Evolutionary conservation across 2,113 vertebrate genomes (phyloP), one percentile per base, ranked within the genome.

Genomic region (Pterocles burchelli): DNA sequence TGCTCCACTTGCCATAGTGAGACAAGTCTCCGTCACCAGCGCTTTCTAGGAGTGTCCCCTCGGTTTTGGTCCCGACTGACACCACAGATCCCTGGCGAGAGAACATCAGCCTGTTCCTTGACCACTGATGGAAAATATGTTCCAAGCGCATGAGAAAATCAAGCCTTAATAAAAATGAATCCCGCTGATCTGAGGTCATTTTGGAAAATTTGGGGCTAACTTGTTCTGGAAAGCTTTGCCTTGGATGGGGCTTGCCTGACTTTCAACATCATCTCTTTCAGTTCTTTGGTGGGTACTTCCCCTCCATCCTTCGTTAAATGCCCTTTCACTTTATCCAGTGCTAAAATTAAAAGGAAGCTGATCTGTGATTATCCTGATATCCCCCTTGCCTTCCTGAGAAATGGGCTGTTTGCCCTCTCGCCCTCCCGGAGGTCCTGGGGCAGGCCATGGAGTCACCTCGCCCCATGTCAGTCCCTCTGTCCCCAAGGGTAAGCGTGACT

Each of bases 391-490:
- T 48, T 66, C 34, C 55, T 41, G 48, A 81, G 72, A 22, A 36
- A 6, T 0, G 26, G 22, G 33, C 17, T 25, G 19, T 58, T 83
- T 71, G 29, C 6, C 24, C 36, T 41, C 59, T 72, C 38, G 3
- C 14, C 20, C 16, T 72, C 22, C 61, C 36, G 0, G 1, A 51
- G 59, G 49, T 75, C 41, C 68, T 57, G 55, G 48, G 63, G 28
- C 48, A 15, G 25, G 12, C 59, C 15, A 7, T 8, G 48, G 36
- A 49, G 36, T 58, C 55, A 46, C 12, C 51, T 80, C 1, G 0
- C 29, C 11, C 38, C 3, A 0, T 8, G 1, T 4, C 17, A 24
- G 22, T 80, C n/a, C 13, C 49, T 11, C 11, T 4, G 6, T 12
- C 82, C 73, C 72, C 2, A 3, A 31, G 31, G 66, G 59, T 2